These are phyloP conservation scores for Zygothrica quintamaculata DNA, from an alignment of 2,888 invertebrate species.

Conservation along the genomic window DNA sequence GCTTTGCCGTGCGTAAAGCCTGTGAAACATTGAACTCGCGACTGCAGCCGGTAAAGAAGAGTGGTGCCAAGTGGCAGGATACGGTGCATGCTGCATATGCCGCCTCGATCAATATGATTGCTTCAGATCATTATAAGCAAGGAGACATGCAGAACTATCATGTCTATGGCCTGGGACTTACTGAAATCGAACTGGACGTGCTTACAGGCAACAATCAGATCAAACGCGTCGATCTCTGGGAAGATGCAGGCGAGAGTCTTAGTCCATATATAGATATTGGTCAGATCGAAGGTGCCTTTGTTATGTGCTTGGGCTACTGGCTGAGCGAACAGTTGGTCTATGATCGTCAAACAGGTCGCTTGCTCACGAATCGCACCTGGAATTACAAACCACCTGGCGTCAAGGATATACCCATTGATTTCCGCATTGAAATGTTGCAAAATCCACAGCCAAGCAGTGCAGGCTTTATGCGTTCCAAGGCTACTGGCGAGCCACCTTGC, in stretches of 20 bases:
- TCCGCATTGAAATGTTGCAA: conserved; percentile 88
- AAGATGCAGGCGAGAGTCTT: conserved; percentile 90
- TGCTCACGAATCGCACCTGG: conserved; percentile 92
- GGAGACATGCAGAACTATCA: conserved; percentile 86
- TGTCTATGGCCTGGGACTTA: conserved; percentile 87
- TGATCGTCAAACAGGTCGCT: conserved; percentile 87
- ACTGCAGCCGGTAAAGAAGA: conserved; percentile 86
- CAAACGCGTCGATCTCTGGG: conserved; percentile 89
- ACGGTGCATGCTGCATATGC: conserved; percentile 53
- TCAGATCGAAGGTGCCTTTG: conserved; percentile 92
- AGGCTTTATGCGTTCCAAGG: conserved; percentile 91
- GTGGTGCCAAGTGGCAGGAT: conserved; percentile 87
- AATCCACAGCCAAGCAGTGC: conserved; percentile 86
- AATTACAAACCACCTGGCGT: conserved; percentile 91
- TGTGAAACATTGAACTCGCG: conserved; percentile 88
- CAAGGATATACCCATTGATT: conserved; percentile 91
- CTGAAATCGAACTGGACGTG: conserved; percentile 91
- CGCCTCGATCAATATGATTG: conserved; percentile 86
- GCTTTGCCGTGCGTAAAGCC: conserved; percentile 87
- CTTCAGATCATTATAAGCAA: conserved; percentile 86
- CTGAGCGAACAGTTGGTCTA: conserved; percentile 89
- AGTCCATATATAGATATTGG: conserved; percentile 90
- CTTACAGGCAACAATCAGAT: conserved; percentile 90
- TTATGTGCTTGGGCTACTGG: conserved; percentile 92
- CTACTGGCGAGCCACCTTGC: conserved; percentile 87